These are phyloP conservation scores for Acromyrmex heyeri DNA, from an alignment of 1,140 invertebrate genomes.

Conservation along the genomic window DNA sequence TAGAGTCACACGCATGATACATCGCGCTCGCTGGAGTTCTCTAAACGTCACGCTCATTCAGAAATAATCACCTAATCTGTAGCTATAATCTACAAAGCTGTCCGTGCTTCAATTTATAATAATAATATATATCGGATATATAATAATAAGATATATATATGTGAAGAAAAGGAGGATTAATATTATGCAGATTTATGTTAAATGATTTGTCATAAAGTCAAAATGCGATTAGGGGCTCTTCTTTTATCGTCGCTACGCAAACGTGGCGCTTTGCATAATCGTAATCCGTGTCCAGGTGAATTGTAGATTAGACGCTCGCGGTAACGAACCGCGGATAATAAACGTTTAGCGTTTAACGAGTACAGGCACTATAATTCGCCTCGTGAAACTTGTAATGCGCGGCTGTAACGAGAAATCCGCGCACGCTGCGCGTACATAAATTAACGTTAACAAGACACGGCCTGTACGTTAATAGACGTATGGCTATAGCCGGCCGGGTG, in stretches of 20 bases:
- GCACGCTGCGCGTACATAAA: constrained; percentile 60
- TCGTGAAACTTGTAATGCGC: constrained; percentile 31
- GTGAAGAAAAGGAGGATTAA: background rate
- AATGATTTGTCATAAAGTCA: background rate
- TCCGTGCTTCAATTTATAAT: background rate
- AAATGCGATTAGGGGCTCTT: background rate
- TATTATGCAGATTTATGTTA: background rate
- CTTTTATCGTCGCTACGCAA: constrained; percentile 27
- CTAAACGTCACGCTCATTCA: constrained; percentile 36
- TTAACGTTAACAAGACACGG: constrained; percentile 61
- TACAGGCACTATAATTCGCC: constrained; percentile 41
- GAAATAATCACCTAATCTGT: constrained; percentile 15
- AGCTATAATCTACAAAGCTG: background rate
- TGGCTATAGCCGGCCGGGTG: constrained; percentile 24
- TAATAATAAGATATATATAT: background rate
- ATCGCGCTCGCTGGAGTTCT: background rate
- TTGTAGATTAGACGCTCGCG: constrained; percentile 35
- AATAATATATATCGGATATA: background rate
- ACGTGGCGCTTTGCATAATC: constrained; percentile 22
- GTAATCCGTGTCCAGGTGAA: constrained; percentile 21
- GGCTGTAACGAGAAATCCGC: constrained; percentile 37
- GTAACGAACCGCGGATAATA: constrained; percentile 60
- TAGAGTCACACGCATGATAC: constrained; percentile 13
- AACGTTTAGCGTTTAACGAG: constrained; percentile 56
- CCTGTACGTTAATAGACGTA: constrained; percentile 49